Conservation (phyloP, 2,113 vertebrate species). For the Gnathonemus longibarbis region DNA sequence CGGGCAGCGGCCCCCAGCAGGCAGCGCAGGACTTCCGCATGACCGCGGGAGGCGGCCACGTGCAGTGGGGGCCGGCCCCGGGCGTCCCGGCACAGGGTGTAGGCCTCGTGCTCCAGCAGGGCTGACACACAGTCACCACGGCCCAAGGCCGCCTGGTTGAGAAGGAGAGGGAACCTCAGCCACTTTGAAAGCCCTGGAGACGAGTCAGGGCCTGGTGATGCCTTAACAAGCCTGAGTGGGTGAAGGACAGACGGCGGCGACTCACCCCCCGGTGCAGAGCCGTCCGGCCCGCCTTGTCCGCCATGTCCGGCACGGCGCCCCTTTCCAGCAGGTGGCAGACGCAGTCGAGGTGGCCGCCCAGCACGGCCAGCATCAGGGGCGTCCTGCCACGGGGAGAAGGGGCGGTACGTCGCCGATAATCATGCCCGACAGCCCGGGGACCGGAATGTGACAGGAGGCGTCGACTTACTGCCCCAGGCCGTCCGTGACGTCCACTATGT, state of each 20-base stretch:
- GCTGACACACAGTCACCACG: conserved; percentile 79
- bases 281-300: conserved; percentile 78
- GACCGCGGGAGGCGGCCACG: conserved; percentile 80
- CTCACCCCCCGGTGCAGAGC: conserved; percentile 85
- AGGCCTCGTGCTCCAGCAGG: conserved; percentile 86
- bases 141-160: conserved; percentile 71
- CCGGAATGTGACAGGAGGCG: background rate
- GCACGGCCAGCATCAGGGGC: conserved; percentile 84
- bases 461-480: conserved; percentile 78
- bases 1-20: conserved; percentile 74
- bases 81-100: conserved; percentile 80
- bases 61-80: conserved; percentile 83
- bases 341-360: conserved; percentile 81
- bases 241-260: too few species aligned
- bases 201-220: background rate
- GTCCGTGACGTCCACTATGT: conserved; percentile 80
- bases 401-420: background rate
- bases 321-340: conserved; percentile 89
- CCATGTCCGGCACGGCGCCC: conserved; percentile 75
- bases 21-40: conserved; percentile 65
- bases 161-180: background rate
- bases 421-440: background rate
- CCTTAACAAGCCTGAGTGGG: background rate
- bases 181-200: background rate
- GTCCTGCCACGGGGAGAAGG: conserved; percentile 59